Percentiles rank a stretch among this genome's conserved stretches.
phyloP scores from a whole-genome alignment of 2,888 invertebrate species.

The Psococerastis gibbosa region DNA sequence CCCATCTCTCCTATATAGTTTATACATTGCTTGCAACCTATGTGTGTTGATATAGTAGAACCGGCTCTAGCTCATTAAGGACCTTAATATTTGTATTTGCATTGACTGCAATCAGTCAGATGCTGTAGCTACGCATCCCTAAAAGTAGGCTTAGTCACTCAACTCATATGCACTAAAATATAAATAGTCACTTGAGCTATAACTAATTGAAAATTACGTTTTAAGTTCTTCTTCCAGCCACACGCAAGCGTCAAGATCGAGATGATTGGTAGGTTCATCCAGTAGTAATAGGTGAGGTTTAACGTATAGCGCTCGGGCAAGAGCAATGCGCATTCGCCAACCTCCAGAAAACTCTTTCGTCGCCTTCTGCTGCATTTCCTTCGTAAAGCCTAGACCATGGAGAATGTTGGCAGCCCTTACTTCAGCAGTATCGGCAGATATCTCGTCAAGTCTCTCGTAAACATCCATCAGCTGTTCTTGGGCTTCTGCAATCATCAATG shows the following conservation, averaged over 20 bases:
- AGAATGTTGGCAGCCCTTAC: slow-evolving; percentile 86
- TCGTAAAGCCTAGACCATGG: slow-evolving; percentile 88
- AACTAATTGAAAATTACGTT: too few relatives aligned
- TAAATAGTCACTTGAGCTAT: too few relatives aligned
- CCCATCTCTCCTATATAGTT: too few relatives aligned
- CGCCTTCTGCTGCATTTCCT: slow-evolving; percentile 49
- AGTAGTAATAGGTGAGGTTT: slow-evolving; percentile 93
- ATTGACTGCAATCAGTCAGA: too few relatives aligned
- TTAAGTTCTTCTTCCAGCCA: slow-evolving; percentile 98
- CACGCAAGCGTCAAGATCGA: slow-evolving; percentile 97
- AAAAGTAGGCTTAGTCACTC: too few relatives aligned
- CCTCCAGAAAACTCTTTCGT: slow-evolving; percentile 81
- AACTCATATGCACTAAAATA: too few relatives aligned
- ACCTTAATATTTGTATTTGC: too few relatives aligned
- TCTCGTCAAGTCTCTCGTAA: slow-evolving; percentile 92
- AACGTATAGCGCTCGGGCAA: slow-evolving; percentile 88
- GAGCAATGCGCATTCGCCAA: slow-evolving; percentile 97
- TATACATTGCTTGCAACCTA: too few relatives aligned
- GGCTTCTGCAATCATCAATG: slow-evolving; percentile 49
- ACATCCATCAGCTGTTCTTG: slow-evolving; percentile 95
- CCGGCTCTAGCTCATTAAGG: too few relatives aligned
- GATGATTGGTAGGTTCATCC: slow-evolving; percentile 98
- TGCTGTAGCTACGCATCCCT: too few relatives aligned
- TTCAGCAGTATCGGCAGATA: slow-evolving; percentile 90
- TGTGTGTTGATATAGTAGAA: too few relatives aligned